These are phyloP conservation scores for Spea bombifrons DNA, from an alignment of 2,113 vertebrate genomes.

Conservation along the genomic window DNA sequence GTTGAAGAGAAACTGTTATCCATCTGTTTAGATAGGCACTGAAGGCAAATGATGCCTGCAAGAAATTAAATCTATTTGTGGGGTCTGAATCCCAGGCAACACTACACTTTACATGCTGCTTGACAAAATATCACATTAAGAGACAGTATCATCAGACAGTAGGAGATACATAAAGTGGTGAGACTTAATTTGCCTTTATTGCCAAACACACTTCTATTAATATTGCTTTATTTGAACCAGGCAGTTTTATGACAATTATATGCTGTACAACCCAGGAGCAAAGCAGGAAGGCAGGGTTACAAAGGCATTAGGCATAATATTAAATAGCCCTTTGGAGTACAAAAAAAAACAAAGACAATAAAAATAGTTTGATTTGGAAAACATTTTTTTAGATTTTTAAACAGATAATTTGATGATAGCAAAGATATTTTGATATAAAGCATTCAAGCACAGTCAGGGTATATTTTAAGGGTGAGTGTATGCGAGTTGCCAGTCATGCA, in stretches of 20 bases:
- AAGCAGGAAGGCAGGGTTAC: constrained; percentile 37
- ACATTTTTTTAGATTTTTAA: too few species aligned
- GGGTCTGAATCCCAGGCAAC: constrained; percentile 52
- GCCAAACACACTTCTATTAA: constrained; percentile 43
- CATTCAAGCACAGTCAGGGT: too few species aligned
- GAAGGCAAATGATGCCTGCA: constrained; percentile 52
- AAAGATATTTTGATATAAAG: too few species aligned
- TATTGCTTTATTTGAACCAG: constrained; percentile 32
- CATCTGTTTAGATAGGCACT: constrained; percentile 55
- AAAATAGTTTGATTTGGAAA: too few species aligned
- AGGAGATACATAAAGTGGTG: constrained; percentile 52
- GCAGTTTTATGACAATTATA: constrained; percentile 51
- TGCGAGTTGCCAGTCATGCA: too few species aligned
- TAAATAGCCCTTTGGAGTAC: constrained; percentile 2
- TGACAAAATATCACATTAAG: constrained; percentile 57
- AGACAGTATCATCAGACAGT: constrained; percentile 52
- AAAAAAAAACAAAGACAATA: not conserved
- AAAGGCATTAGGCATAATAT: constrained; percentile 52
- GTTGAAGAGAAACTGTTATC: constrained; percentile 51
- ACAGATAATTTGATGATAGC: too few species aligned
- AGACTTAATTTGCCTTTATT: constrained; percentile 54
- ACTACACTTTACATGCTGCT: constrained; percentile 48
- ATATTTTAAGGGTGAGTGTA: too few species aligned
- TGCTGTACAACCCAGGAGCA: constrained; percentile 46
- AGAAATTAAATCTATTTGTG: constrained; percentile 54